Evolutionary conservation across 1,140 invertebrate genomes (phyloP), one percentile per base, ranked within the genome.

Genomic region (Pachyrhynchus sulphureomaculatus): DNA sequence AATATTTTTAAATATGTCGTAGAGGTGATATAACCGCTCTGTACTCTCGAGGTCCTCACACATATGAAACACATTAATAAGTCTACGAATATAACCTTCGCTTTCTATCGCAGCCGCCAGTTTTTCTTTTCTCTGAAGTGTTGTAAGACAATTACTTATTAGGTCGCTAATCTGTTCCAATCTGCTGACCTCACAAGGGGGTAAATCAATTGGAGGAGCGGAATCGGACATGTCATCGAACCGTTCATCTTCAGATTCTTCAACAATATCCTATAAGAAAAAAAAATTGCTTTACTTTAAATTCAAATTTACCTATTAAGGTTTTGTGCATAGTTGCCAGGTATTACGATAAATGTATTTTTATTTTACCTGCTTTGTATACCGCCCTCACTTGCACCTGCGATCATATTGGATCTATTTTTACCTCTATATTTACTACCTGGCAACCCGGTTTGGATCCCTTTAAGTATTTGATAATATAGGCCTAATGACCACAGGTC

Each of bases 1-100:
- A 77, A 99, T 93, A 81, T 95, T 98, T 80, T 98, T 98, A 74
- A 99, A 96, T 76, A 99, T 99, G 75, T 98, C 93, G 75, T 96
- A 99, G 3, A 99, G 80, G 80, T 96, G 91, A 81, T 97, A 95
- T 41, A 99, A 83, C 20, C 93, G 93, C 75, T 97, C 92, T 52
- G 88, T 87, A 76, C 98, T 96, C 70, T 98, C 94, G 54, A 96
- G 81, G 79, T 99, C 96, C 78, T 99, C 98, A 78, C 95, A 98
- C 74, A 95, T 92, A 72, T 92, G 92, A 80, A 99, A 99, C 41
- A 99, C 76, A 75, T 95, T 94, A 26, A 99, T 80, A 42, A 99
- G 79, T 81, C 98, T 98, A 69, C 90, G 89, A 62, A 99, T 96
- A 77, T 99, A 99, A 65, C 91, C 90, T 69, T 98, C 94, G 39